Base-by-base conservation (phyloP, 2,113 vertebrate species). In the Gymnarchus niloticus region DNA sequence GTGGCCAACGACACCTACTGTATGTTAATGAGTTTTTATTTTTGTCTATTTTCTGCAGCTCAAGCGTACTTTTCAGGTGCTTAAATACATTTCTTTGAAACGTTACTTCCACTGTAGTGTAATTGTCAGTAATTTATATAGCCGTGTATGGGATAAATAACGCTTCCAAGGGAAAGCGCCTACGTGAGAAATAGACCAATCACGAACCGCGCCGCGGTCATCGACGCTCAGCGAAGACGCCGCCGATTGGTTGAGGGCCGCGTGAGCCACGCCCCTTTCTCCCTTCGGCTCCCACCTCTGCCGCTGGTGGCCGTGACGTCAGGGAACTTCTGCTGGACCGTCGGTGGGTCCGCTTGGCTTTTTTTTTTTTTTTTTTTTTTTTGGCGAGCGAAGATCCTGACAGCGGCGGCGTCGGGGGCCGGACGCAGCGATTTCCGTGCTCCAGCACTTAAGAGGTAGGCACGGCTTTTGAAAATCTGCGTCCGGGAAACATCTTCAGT, bases 291-390 rank as follows among this genome's bases (percentile, higher is more conserved):
- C 12, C 57, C 83, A 12, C 83, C 56, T 49, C 57, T 84, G 59
- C 48, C 10, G 82, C 84, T 54, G 49, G 69, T 57, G 37, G 6
- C 28, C 2, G 37, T 90, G 91, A 91, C 91, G 89, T 90, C 87
- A 88, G 56, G 59, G 69, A 41, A 37, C 81, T 28, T 85, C 85
- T 88, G 86, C 88, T 19, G 84, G 83, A 81, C 82, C 77, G 83
- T 81, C 81, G 25, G 83, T 88, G 89, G 87, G 87, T 84, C 73
- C 87, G 28, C 57, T 59, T 88, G 28, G 87, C 65, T 83, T 77
- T 77, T 41, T 51, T n/a, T n/a, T n/a, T n/a, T n/a, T n/a, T n/a
- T n/a, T n/a, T n/a, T n/a, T n/a, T n/a, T n/a, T n/a, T n/a, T n/a
- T n/a, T n/a, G n/a, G 61, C 28, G 81, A 23, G 33, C 56, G 54